phyloP scores from a whole-genome alignment of 2,888 invertebrate species.

The Prenolepis imparis region DNA sequence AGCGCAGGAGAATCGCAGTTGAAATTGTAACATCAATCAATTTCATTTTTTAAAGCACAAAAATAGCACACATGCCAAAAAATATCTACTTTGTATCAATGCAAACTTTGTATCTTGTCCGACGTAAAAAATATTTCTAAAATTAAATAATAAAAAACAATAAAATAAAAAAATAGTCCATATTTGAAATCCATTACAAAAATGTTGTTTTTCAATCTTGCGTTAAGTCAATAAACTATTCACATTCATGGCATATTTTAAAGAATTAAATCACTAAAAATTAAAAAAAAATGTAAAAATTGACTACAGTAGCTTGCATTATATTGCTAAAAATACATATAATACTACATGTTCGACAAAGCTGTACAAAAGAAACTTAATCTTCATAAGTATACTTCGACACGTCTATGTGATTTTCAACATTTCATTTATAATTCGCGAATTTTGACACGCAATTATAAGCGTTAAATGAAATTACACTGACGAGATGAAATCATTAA shows the following conservation, averaged over 20 bases:
- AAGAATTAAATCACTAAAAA: neutral
- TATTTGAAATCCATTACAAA: neutral
- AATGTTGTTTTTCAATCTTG: neutral
- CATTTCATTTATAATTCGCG: slow-evolving; percentile 8
- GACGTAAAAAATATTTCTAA: neutral
- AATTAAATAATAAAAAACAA: neutral
- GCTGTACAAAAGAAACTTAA: slow-evolving; percentile 7
- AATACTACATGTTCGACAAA: neutral
- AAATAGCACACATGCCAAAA: neutral
- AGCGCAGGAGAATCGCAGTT: neutral
- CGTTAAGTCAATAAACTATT: neutral
- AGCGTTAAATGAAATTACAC: slow-evolving; percentile 17
- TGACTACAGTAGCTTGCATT: neutral
- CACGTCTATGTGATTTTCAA: neutral
- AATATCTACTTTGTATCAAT: neutral
- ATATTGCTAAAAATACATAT: neutral
- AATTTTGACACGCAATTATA: slow-evolving; percentile 27
- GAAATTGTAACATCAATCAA: neutral
- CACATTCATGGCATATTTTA: neutral
- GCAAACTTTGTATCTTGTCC: neutral
- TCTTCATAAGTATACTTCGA: neutral
- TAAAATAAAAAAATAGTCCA: neutral
- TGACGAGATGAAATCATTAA: slow-evolving; percentile 20
- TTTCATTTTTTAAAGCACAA: neutral
- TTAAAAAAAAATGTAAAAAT: neutral